Evolutionary conservation across 2,797 vertebrate genomes (phyloP).

Genomic region (Rhinatrema bivittatum): DNA sequence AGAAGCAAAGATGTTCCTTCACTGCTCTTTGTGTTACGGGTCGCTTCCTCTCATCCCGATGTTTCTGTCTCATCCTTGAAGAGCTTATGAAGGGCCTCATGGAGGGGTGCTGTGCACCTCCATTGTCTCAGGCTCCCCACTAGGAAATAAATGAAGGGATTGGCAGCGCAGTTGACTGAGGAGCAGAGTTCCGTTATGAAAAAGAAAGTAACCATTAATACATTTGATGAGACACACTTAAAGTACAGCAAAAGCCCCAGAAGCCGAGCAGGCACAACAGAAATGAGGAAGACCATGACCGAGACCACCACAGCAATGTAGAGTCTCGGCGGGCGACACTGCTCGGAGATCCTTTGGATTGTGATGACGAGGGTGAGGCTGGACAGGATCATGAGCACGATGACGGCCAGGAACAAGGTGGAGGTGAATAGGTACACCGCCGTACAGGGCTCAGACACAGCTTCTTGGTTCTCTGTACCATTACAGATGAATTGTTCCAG

Average conservation of each 20-base stretch:
- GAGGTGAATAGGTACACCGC: conserved; percentile 10
- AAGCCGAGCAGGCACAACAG: conserved; percentile 32
- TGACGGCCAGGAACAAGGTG: conserved; percentile 23
- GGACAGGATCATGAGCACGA: conserved; percentile 23
- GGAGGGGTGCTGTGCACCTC: rapidly evolving
- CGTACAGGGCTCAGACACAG: neutral
- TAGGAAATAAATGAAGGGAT: conserved; percentile 19
- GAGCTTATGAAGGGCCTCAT: too few relatives aligned
- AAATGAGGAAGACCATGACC: conserved; percentile 36
- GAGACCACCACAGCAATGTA: conserved; percentile 22
- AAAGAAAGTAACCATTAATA: neutral
- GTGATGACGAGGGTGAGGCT: conserved; percentile 25
- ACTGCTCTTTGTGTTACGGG: neutral
- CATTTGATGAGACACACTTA: conserved; percentile 4
- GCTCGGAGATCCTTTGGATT: conserved; percentile 24
- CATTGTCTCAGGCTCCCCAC: conserved; percentile 4
- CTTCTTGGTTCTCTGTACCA: rapidly evolving
- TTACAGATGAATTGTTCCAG: conserved; percentile 7
- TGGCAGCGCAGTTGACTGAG: conserved; percentile 21
- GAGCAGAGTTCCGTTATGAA: conserved; percentile 16
- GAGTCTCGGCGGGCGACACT: conserved; percentile 10
- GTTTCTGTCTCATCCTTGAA: too few relatives aligned
- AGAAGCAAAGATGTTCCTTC: too few relatives aligned
- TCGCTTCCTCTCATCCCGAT: rapidly evolving
- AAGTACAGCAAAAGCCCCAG: conserved; percentile 32